Percentiles rank a stretch among this genome's conserved stretches.
Conservation (phyloP, 2,113 vertebrate species). For the Chlorodrepanis virens region DNA sequence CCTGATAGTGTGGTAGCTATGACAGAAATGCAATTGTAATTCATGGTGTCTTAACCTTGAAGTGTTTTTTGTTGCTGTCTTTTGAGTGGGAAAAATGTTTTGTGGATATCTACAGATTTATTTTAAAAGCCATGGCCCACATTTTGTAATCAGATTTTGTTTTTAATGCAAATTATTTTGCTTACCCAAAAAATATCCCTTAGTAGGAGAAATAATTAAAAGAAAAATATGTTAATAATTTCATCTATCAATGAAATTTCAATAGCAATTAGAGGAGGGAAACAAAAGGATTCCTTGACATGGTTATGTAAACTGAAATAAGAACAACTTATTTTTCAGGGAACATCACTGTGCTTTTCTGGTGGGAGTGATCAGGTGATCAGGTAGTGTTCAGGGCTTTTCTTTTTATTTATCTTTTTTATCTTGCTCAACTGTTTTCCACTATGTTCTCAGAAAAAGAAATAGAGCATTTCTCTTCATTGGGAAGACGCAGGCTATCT, state of each 20-base stretch:
- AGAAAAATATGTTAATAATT: not conserved
- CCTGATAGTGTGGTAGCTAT: not conserved
- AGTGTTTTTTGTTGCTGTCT: not conserved
- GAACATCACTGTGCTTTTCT: not conserved
- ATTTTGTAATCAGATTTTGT: not conserved
- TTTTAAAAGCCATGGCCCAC: not conserved
- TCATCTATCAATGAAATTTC: not conserved
- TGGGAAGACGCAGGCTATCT: fast-evolving
- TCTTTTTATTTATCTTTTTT: not conserved
- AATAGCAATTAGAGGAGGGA: not conserved
- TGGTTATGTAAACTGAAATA: not conserved
- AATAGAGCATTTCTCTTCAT: not conserved
- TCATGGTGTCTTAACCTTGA: slow-evolving; percentile 10
- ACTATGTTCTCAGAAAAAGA: not conserved
- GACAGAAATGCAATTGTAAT: slow-evolving; percentile 17
- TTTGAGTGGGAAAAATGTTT: not conserved
- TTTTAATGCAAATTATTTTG: not conserved
- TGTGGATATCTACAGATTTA: not conserved
- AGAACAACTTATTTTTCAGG: not conserved
- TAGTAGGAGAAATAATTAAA: not conserved
- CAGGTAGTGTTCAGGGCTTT: not conserved
- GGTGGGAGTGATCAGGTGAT: not conserved
- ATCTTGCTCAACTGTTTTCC: not conserved
- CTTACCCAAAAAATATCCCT: not conserved
- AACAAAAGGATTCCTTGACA: not conserved